Evolutionary conservation across 1,140 invertebrate species (phyloP).

Genomic region (Bombus soroeensis): DNA sequence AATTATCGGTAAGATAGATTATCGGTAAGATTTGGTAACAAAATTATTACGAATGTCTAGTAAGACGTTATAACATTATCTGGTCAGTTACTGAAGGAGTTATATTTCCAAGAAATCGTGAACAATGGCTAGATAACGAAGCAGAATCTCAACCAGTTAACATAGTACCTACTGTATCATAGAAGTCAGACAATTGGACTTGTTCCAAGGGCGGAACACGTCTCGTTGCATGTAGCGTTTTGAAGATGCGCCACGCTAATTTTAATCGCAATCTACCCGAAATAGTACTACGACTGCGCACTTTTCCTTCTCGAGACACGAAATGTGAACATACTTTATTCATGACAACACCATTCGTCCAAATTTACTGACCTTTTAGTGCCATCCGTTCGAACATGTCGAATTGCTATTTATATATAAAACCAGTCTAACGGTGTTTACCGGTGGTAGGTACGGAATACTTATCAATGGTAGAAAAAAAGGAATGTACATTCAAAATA

Average conservation of each 20-base stretch:
- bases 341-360: background rate
- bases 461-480: background rate
- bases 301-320: constrained; percentile 48
- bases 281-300: constrained; percentile 61
- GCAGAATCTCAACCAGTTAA: background rate
- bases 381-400: background rate
- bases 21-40: too few relatives aligned
- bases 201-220: constrained; percentile 61
- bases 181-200: constrained; percentile 55
- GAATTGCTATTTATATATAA: background rate
- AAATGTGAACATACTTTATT: constrained; percentile 19
- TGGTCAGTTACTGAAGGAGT: background rate
- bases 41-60: too few relatives aligned
- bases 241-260: constrained; percentile 51
- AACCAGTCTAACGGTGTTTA: background rate
- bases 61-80: too few relatives aligned
- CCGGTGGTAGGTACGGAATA: background rate
- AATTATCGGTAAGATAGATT: too few relatives aligned
- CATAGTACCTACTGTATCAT: constrained; percentile 18
- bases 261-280: constrained; percentile 44
- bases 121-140: background rate
- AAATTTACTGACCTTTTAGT: background rate
- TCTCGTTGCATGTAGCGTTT: constrained; percentile 30
- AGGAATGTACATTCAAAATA: background rate
- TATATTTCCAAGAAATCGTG: background rate